Conservation (phyloP, 2,113 vertebrate genomes). For the Calyptommatus sinebrachiatus region DNA sequence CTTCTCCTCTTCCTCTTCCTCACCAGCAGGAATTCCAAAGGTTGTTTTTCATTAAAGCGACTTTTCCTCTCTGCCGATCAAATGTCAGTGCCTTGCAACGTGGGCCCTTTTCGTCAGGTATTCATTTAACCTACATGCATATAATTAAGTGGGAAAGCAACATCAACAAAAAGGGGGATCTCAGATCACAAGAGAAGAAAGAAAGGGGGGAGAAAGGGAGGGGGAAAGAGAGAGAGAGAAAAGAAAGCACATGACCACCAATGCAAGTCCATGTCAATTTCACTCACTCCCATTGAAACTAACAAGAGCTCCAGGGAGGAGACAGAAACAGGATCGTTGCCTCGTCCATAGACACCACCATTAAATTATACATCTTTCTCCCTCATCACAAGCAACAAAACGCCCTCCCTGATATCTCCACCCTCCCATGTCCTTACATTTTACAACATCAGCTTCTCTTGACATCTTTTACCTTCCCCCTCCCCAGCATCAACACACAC, state of each 20-base stretch:
- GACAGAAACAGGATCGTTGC: slow-evolving; percentile 86
- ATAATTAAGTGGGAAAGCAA: slow-evolving; percentile 85
- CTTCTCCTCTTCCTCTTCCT: slow-evolving; percentile 59
- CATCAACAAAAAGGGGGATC: slow-evolving; percentile 81
- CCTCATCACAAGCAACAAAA: slow-evolving; percentile 86
- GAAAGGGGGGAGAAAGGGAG: slow-evolving; percentile 69
- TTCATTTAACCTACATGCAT: slow-evolving; percentile 94
- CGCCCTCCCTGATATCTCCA: slow-evolving; percentile 84
- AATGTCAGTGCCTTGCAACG: slow-evolving; percentile 94
- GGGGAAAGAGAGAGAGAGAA: slow-evolving; percentile 55
- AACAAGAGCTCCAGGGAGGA: slow-evolving; percentile 82
- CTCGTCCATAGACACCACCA: slow-evolving; percentile 82
- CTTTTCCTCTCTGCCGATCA: slow-evolving; percentile 92
- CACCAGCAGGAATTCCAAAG: slow-evolving; percentile 98
- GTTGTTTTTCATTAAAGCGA: slow-evolving; percentile 96
- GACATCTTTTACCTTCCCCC: slow-evolving; percentile 70
- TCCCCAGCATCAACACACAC: too few relatives aligned
- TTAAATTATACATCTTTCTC: slow-evolving; percentile 89
- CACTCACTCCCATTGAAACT: slow-evolving; percentile 86
- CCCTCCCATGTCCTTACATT: slow-evolving; percentile 83
- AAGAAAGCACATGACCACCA: slow-evolving; percentile 79
- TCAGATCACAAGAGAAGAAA: slow-evolving; percentile 83
- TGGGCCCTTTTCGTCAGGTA: slow-evolving; percentile 88
- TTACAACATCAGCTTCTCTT: slow-evolving; percentile 80
- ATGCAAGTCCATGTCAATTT: slow-evolving; percentile 91